These are phyloP conservation scores for Pelecanoides urinatrix DNA, from an alignment of 2,113 vertebrate species.

Conservation along the genomic window DNA sequence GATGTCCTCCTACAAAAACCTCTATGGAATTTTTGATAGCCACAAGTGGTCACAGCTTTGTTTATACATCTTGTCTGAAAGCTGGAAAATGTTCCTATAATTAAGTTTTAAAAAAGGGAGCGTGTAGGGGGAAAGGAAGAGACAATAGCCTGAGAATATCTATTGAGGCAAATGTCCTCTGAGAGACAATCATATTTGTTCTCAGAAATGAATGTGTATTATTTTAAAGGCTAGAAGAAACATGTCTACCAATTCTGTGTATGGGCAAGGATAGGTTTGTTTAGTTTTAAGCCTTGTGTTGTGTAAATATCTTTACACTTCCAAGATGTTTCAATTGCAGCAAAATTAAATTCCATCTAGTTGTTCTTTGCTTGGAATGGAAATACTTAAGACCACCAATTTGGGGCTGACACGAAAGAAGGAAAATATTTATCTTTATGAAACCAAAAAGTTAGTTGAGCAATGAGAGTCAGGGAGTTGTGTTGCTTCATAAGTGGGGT, in stretches of 20 bases:
- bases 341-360: neutral
- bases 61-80: constrained; percentile 33
- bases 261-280: neutral
- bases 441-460: neutral
- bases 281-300: neutral
- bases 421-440: neutral
- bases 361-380: neutral
- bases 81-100: constrained; percentile 37
- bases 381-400: neutral
- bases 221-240: constrained; percentile 32
- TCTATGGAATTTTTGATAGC: constrained; percentile 24
- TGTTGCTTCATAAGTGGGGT: neutral
- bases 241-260: neutral
- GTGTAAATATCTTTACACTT: constrained; percentile 8
- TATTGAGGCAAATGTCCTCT: neutral
- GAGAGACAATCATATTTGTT: constrained; percentile 33
- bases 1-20: constrained; percentile 34
- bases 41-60: constrained; percentile 47
- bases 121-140: neutral
- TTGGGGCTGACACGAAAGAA: neutral
- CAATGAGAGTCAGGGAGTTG: neutral
- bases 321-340: neutral
- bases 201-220: constrained; percentile 36
- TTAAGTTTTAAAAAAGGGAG: neutral
- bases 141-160: constrained; percentile 53